phyloP scores from a whole-genome alignment of 2,888 invertebrate species.

The Agonum fuliginosum region DNA sequence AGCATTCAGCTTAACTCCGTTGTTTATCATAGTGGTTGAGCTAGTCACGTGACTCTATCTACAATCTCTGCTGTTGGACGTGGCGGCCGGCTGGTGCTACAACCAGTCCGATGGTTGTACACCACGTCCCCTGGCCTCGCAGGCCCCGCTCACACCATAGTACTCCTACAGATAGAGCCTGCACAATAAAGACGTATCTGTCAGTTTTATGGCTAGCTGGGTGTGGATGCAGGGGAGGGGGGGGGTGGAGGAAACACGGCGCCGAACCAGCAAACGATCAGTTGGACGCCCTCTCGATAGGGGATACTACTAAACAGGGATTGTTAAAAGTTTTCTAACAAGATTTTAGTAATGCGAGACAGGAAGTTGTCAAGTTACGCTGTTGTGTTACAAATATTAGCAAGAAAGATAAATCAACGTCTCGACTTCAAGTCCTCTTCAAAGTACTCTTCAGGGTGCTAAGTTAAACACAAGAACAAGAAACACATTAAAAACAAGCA shows the following conservation, averaged over 20 bases:
- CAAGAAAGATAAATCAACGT: no score
- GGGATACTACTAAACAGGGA: neutral
- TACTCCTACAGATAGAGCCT: slow-evolving; percentile 66
- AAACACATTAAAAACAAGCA: no score
- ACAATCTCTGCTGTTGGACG: slow-evolving; percentile 35
- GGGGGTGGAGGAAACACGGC: slow-evolving; percentile 67
- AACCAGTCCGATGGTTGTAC: slow-evolving; percentile 23
- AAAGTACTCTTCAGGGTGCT: no score
- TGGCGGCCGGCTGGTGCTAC: slow-evolving; percentile 40
- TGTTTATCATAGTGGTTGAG: slow-evolving; percentile 53
- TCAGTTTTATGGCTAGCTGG: slow-evolving; percentile 69
- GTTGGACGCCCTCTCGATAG: slow-evolving; percentile 23
- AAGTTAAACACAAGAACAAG: no score
- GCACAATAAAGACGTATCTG: slow-evolving; percentile 72
- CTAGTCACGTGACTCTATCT: slow-evolving; percentile 55
- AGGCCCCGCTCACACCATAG: neutral
- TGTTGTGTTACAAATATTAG: no score
- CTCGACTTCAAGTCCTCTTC: no score
- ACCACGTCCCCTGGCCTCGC: neutral
- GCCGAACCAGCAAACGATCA: slow-evolving; percentile 48
- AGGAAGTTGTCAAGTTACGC: no score
- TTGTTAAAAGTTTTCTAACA: neutral
- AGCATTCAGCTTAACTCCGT: slow-evolving; percentile 13
- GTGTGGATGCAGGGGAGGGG: slow-evolving; percentile 60
- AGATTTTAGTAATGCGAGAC: neutral